Evolutionary conservation across 1,140 invertebrate genomes (phyloP), one percentile per base, ranked within the genome.

Genomic region (silkworm (Bombyx mori)): DNA sequence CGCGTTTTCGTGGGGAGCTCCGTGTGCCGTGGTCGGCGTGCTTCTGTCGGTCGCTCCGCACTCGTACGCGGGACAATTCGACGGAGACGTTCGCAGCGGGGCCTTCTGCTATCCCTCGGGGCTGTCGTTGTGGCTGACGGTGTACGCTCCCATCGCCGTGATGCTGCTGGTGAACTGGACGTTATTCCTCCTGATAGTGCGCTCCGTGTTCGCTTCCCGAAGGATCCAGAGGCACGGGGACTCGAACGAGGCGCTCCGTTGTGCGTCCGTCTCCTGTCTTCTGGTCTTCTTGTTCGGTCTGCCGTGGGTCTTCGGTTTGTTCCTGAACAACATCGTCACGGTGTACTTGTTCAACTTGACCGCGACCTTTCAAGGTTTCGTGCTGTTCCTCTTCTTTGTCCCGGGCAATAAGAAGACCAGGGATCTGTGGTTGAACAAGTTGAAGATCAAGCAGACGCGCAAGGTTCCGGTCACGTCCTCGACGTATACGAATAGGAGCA

Each of bases 381-480:
- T 89, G 8, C 61, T 90, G 45, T 90, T 89, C 63, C 44, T 89
- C 10, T 90, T 90, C 68, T 90, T 89, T 60, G 80, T 90, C 1
- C 45, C 89, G 3, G 82, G 88, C 10, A 89, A 90, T 65, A 88
- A 88, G 55, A 88, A 88, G 66, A 89, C 89, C 1, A 77, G 89
- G 50, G 82, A 86, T 56, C 58, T 89, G 42, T 90, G 89, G 89
- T 65, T 86, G 51, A 82, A 88, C 52, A 80, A 85, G 55, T 65
- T 89, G 47, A 81, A 79, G 69, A 83, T 88, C 22, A 87, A 78
- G 50, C 85, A 86, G 69, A 84, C 77, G 0, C 72, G 79, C 9
- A 88, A 86, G 58, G 60, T 88, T 6, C 86, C 85, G 0, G 80
- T 88, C 2, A 88, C 87, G 1, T 85, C 81, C 7, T 86, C 86